phyloP scores from a whole-genome alignment of 2,888 invertebrate species.

The Leucozona laternaria region DNA sequence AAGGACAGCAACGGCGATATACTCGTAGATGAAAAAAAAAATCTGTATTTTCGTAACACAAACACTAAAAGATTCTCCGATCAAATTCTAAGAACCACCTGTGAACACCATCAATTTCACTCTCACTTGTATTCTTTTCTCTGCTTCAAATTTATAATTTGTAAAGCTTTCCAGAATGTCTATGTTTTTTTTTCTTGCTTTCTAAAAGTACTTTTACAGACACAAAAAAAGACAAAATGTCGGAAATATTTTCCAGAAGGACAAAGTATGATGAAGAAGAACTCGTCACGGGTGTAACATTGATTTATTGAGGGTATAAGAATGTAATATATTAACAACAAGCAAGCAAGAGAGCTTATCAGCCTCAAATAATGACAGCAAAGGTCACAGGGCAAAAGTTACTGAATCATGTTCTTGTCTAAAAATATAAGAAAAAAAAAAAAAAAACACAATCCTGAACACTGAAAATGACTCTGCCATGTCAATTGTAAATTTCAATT shows the following conservation, averaged over 20 bases:
- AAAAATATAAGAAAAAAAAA: background rate
- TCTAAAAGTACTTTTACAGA: background rate
- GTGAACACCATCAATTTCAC: constrained; percentile 53
- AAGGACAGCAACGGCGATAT: background rate
- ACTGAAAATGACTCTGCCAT: background rate
- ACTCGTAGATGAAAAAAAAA: background rate
- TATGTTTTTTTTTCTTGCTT: background rate
- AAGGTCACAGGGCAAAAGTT: constrained; percentile 47
- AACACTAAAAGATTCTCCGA: constrained; percentile 15
- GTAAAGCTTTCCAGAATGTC: constrained; percentile 37
- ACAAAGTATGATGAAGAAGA: constrained; percentile 35
- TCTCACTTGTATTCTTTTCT: constrained; percentile 4
- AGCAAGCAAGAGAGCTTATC: constrained; percentile 36
- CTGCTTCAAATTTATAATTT: constrained; percentile 48
- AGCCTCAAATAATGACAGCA: constrained; percentile 58
- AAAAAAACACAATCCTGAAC: background rate
- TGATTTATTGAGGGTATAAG: constrained; percentile 68
- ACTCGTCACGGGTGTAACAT: constrained; percentile 59
- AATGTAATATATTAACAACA: constrained; percentile 59
- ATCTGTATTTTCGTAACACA: background rate
- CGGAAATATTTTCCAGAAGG: constrained; percentile 12
- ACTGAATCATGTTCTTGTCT: constrained; percentile 35
- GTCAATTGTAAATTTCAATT: constrained; percentile 18
- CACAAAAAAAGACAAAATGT: constrained; percentile 33
- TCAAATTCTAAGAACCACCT: constrained; percentile 58